phyloP scores from a whole-genome alignment of 37 sponge, comb jelly and placozoan species.

The Cliona cf. orientalis region DNA sequence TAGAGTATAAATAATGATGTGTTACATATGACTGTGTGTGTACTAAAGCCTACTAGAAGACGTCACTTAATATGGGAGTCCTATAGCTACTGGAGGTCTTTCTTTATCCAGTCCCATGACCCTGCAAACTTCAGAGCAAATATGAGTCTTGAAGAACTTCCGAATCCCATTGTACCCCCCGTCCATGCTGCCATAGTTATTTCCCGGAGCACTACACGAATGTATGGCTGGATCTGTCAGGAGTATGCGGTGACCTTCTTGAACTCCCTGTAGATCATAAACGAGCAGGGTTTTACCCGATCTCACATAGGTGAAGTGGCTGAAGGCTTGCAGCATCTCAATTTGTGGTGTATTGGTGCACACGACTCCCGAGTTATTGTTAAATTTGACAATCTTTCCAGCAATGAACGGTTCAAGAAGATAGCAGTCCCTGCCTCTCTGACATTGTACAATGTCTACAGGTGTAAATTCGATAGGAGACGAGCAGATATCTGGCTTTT shows the following conservation, averaged over 20 bases:
- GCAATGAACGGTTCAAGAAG: slow-evolving; percentile 36
- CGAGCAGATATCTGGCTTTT: slow-evolving; percentile 3
- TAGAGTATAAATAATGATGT: no score
- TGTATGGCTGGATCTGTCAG: slow-evolving; percentile 81
- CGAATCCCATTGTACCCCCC: slow-evolving; percentile 47
- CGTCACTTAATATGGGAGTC: no score
- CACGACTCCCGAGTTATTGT: slow-evolving; percentile 62
- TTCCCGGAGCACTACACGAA: slow-evolving; percentile 3
- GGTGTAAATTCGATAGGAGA: slow-evolving; percentile 15
- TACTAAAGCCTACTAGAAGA: no score
- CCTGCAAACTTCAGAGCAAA: slow-evolving; percentile 44
- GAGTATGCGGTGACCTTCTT: neutral
- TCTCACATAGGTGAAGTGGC: slow-evolving; percentile 67
- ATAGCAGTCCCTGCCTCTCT: neutral
- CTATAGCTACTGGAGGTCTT: no score
- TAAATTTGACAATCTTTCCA: slow-evolving; percentile 72
- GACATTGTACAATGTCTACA: slow-evolving; percentile 47
- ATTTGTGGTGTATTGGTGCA: slow-evolving; percentile 10
- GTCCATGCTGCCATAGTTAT: slow-evolving; percentile 53
- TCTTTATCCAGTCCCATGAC: slow-evolving; percentile 46
- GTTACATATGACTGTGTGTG: no score
- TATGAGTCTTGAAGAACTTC: slow-evolving; percentile 67
- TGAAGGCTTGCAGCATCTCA: slow-evolving; percentile 73
- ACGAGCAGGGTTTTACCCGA: slow-evolving; percentile 56
- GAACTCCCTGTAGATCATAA: slow-evolving; percentile 71